A percentile compares a stretch with the other conserved stretches of the same genome.
phyloP scores from a whole-genome alignment of 2,113 vertebrate genomes.

The Psilopogon haemacephalus region DNA sequence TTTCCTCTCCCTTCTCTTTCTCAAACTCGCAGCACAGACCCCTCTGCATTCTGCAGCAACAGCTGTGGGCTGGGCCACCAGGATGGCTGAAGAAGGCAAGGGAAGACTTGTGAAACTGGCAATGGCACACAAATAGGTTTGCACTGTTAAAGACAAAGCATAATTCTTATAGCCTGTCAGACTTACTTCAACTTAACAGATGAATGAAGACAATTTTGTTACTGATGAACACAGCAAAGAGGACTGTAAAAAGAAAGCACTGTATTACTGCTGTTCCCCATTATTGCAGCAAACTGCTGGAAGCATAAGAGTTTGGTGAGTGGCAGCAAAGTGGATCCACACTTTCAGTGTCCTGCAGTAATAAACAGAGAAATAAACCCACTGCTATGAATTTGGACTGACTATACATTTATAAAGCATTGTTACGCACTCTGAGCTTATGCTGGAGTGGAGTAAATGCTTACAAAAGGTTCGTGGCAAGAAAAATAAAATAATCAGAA shows the following conservation, averaged over 20 bases:
- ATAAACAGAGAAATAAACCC: not conserved
- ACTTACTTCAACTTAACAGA: not conserved
- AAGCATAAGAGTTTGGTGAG: not conserved
- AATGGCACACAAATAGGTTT: not conserved
- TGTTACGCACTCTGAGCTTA: not conserved
- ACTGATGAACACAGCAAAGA: not conserved
- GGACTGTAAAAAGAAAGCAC: not conserved
- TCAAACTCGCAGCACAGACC: not conserved
- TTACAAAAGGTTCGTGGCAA: not conserved
- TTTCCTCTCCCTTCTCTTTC: not conserved
- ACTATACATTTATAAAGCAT: not conserved
- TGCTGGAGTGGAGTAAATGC: not conserved
- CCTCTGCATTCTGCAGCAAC: not conserved
- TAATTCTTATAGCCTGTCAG: fast-evolving
- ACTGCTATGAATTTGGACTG: not conserved
- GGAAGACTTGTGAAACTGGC: not conserved
- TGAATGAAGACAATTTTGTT: not conserved
- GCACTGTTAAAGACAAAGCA: not conserved
- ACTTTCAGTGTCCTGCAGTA: not conserved
- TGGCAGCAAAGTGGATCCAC: not conserved
- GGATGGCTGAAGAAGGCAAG: not conserved
- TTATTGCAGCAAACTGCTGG: not conserved
- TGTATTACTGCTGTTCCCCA: not conserved
- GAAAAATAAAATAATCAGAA: not conserved
- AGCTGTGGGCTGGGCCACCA: not conserved